phyloP scores from a whole-genome alignment of 2,797 vertebrate species.

The Tangara arthus region DNA sequence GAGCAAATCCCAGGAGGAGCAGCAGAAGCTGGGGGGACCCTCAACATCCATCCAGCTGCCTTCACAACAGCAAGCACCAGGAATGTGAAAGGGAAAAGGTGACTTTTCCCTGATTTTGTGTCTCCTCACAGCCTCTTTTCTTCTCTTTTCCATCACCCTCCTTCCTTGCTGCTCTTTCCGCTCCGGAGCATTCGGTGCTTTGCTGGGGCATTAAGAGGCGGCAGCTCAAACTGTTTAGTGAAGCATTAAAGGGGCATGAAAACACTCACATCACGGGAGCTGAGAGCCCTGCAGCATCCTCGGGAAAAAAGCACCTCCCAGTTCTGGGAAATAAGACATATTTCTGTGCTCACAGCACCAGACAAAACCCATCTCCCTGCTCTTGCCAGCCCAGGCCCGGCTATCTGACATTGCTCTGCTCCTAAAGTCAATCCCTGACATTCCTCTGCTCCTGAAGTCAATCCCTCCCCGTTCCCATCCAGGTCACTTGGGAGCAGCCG shows the following conservation, averaged over 20 bases:
- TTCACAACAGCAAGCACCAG: rapidly evolving
- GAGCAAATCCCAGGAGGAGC: rapidly evolving
- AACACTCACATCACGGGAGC: conserved; percentile 9
- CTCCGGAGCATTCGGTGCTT: conserved; percentile 9
- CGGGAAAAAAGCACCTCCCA: neutral
- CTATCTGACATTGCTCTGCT: neutral
- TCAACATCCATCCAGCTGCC: neutral
- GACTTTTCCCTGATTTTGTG: neutral
- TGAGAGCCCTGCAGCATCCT: conserved; percentile 39
- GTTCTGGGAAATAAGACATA: neutral
- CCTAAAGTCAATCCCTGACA: neutral
- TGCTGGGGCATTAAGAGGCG: conserved; percentile 49
- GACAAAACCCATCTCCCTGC: neutral
- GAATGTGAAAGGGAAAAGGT: neutral
- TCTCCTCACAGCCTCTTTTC: neutral
- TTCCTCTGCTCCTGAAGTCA: neutral
- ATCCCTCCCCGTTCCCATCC: neutral
- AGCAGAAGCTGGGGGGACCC: neutral
- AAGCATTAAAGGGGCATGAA: conserved; percentile 61
- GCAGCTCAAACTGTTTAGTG: conserved; percentile 50
- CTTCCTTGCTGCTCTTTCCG: conserved; percentile 37
- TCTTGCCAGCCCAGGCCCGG: neutral
- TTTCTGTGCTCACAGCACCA: neutral
- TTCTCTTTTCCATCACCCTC: neutral
- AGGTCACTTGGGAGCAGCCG: neutral